phyloP scores from a whole-genome alignment of 2,797 vertebrate genomes.

The Acestrorhynchus altus region DNA sequence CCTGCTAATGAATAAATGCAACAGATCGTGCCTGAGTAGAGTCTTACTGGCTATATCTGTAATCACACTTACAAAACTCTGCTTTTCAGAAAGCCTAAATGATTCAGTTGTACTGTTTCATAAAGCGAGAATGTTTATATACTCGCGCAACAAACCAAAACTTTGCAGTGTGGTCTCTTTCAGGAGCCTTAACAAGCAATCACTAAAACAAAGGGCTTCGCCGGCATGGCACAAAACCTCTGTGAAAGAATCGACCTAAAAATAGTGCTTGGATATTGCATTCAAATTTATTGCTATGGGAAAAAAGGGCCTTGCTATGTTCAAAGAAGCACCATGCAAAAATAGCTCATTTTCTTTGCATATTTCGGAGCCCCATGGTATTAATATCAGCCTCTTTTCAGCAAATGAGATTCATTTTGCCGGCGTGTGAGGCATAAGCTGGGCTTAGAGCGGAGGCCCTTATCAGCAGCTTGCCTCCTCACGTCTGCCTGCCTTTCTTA shows the following conservation, averaged over 20 bases:
- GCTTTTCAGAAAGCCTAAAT: background rate
- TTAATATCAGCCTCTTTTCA: conserved; percentile 57
- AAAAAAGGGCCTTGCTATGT: conserved; percentile 40
- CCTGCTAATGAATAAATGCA: conserved; percentile 31
- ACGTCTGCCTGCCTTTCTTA: conserved; percentile 53
- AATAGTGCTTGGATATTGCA: conserved; percentile 53
- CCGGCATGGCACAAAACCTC: conserved; percentile 10
- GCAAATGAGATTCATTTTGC: conserved; percentile 65
- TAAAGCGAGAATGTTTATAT: background rate
- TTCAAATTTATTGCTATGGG: conserved; percentile 46
- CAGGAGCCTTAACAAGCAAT: conserved; percentile 23
- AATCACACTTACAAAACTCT: background rate
- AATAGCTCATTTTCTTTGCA: conserved; percentile 49
- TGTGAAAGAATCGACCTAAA: conserved; percentile 46
- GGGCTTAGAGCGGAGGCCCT: conserved; percentile 50
- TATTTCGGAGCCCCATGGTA: conserved; percentile 54
- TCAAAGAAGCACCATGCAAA: conserved; percentile 55
- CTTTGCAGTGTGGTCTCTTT: conserved; percentile 22
- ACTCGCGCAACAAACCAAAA: background rate
- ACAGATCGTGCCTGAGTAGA: background rate
- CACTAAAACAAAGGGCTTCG: conserved; percentile 37
- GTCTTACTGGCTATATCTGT: background rate
- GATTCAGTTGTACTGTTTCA: background rate
- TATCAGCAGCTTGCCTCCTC: conserved; percentile 54
- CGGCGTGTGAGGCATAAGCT: conserved; percentile 47